These are phyloP conservation scores for Scaptomyza montana DNA, from an alignment of 1,140 invertebrate genomes.

Conservation along the genomic window DNA sequence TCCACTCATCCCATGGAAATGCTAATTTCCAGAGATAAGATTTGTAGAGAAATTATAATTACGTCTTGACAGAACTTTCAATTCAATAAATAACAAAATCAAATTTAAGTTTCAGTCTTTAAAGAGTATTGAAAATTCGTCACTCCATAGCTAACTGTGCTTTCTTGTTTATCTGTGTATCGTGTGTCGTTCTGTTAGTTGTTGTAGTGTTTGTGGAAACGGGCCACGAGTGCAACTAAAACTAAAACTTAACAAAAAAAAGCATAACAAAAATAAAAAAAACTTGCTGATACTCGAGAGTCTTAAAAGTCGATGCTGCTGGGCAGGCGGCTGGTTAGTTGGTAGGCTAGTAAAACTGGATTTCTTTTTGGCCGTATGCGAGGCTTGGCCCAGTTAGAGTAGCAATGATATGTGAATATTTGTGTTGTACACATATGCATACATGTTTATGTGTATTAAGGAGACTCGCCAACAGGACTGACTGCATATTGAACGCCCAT, in stretches of 20 bases:
- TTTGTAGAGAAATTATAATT: too few species aligned
- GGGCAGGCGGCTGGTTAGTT: conserved; percentile 27
- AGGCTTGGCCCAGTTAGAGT: conserved; percentile 70
- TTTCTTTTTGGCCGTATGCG: conserved; percentile 55
- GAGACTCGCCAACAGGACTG: conserved; percentile 62
- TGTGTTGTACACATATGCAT: too few species aligned
- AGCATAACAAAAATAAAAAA: conserved; percentile 26
- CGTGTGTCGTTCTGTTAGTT: conserved; percentile 20
- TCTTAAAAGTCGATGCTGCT: conserved; percentile 42
- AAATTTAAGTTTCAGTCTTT: too few species aligned
- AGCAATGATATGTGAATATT: conserved; percentile 30
- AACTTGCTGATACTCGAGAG: conserved; percentile 50
- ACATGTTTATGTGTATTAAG: conserved; percentile 17
- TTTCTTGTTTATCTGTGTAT: conserved; percentile 52
- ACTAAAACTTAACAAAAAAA: conserved; percentile 45
- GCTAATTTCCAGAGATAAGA: not conserved
- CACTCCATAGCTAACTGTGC: not conserved
- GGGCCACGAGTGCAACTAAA: conserved; percentile 50
- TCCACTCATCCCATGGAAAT: not conserved
- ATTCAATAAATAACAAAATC: not conserved
- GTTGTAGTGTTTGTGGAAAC: conserved; percentile 57
- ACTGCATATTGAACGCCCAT: conserved; percentile 68
- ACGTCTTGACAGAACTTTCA: too few species aligned
- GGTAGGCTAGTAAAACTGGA: conserved; percentile 62
- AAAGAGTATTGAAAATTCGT: conserved; percentile 8